Percentiles rank a stretch among this genome's conserved stretches.
Evolutionary conservation across 2,797 vertebrate genomes (phyloP).

Genomic region (Adelosebastes latens): DNA sequence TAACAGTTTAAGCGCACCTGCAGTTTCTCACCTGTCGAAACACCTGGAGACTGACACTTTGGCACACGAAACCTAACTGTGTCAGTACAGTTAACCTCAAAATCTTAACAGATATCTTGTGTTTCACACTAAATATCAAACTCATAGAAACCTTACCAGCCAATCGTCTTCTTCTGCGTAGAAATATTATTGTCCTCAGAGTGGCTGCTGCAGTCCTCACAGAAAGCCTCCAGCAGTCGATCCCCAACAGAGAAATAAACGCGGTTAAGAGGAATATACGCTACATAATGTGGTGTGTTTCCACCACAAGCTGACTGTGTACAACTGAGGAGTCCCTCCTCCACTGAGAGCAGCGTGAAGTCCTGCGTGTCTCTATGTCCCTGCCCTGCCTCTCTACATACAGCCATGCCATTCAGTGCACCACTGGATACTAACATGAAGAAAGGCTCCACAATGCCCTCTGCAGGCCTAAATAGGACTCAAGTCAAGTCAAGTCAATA

Average conservation of each 20-base stretch:
- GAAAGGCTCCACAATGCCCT: not conserved
- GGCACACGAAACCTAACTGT: not conserved
- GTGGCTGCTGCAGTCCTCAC: slow-evolving; percentile 43
- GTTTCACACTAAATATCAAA: slow-evolving; percentile 12
- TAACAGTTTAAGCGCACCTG: slow-evolving; percentile 36
- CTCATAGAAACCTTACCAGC: slow-evolving; percentile 34
- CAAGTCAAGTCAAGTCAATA: too few species aligned
- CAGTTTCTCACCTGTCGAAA: slow-evolving; percentile 46
- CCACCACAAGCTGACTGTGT: slow-evolving; percentile 18
- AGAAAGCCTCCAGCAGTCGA: not conserved
- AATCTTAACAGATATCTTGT: not conserved
- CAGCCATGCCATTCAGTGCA: slow-evolving; percentile 15
- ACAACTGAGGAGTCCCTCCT: slow-evolving; percentile 17
- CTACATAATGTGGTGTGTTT: not conserved
- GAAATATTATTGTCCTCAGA: slow-evolving; percentile 5
- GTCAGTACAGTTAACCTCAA: not conserved
- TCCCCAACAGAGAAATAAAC: not conserved
- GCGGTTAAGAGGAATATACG: not conserved
- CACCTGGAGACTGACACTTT: not conserved
- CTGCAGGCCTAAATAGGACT: slow-evolving; percentile 27
- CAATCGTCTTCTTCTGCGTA: slow-evolving; percentile 8
- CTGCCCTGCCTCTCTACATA: slow-evolving; percentile 59
- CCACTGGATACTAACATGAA: not conserved
- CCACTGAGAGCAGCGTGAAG: slow-evolving; percentile 21
- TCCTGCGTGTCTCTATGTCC: slow-evolving; percentile 14